Evolutionary conservation across 2,113 vertebrate genomes (phyloP), one percentile per base, ranked within the genome.

Genomic region (Nerophis lumbriciformis): DNA sequence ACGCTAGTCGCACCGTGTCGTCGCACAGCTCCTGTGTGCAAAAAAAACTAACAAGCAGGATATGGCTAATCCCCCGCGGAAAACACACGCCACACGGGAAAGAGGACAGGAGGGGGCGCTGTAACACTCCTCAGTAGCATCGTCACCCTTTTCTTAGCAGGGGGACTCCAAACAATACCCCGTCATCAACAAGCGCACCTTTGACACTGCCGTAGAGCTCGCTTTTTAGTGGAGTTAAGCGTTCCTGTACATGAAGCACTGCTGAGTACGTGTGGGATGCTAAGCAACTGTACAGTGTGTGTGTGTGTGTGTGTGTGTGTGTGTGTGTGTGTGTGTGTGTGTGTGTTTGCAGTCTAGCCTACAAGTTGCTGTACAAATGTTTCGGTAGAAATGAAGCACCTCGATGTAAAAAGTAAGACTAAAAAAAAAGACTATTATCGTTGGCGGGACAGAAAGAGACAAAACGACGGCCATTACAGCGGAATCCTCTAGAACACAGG

Each of bases 41-140:
- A 94, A 95, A 95, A 90, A n/a, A 55, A 16, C 2, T 92, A 92
- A 90, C 91, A 91, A 94, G 92, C 88, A 92, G 92, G 92, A 94
- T 92, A 89, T 89, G 87, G 84, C 83, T 86, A 84, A 93, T 92
- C 81, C 81, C 77, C 73, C 64, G 83, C 62, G 59, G 73, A 64
- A 64, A 28, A 48, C 4, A 47, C 21, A 48, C n/a, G 56, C 13
- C 11, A 49, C 53, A 59, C 44, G 53, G 13, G 5, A 54, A 54
- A 9, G 1, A 39, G 38, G 8, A 28, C 28, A 28, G 39, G 39
- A 10, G 8, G 51, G 51, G 51, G 51, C 15, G 67, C 70, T 79
- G 68, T 59, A 36, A 67, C 71, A 16, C 66, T 75, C 75, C 55
- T 87, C 86, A 87, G 89, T 88, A 90, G 87, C 84, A 82, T 85